A percentile compares a stretch with the other conserved stretches of the same genome.
These are phyloP conservation scores for Cataglyphis cursor DNA, from an alignment of 2,888 invertebrate genomes.

Conservation along the genomic window DNA sequence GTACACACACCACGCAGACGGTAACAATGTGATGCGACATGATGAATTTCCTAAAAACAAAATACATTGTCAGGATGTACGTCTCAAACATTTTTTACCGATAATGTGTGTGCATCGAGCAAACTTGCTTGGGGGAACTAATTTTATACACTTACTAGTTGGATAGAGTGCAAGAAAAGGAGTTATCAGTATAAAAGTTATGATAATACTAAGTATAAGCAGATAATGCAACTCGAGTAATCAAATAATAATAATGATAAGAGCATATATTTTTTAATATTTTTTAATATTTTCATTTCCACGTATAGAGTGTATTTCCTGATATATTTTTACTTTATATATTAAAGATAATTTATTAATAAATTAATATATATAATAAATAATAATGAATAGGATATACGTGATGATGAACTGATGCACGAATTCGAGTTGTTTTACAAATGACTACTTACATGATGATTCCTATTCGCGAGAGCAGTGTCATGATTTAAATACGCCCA, in stretches of 20 bases:
- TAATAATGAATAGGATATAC: not conserved
- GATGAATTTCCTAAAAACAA: constrained; percentile 71
- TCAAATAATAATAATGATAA: constrained; percentile 45
- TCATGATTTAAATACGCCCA: not conserved
- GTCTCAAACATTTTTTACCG: not conserved
- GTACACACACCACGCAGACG: constrained; percentile 94
- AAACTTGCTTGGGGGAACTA: not conserved
- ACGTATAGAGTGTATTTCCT: not conserved
- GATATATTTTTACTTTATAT: not conserved
- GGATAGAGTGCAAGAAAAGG: constrained; percentile 44
- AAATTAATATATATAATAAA: not conserved
- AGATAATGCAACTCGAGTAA: constrained; percentile 30
- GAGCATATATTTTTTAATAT: too few species aligned
- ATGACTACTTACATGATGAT: constrained; percentile 27
- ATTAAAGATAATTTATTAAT: not conserved
- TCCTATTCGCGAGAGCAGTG: constrained; percentile 6
- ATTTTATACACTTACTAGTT: constrained; percentile 5
- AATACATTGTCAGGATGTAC: constrained; percentile 22
- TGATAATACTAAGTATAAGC: constrained; percentile 60
- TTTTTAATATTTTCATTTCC: not conserved
- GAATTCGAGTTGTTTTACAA: not conserved
- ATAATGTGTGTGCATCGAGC: not conserved
- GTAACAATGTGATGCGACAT: constrained; percentile 91
- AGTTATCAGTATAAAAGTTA: constrained; percentile 58
- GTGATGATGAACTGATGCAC: not conserved